Base-by-base conservation (phyloP, 2,797 vertebrate species). In the Lateolabrax maculatus region DNA sequence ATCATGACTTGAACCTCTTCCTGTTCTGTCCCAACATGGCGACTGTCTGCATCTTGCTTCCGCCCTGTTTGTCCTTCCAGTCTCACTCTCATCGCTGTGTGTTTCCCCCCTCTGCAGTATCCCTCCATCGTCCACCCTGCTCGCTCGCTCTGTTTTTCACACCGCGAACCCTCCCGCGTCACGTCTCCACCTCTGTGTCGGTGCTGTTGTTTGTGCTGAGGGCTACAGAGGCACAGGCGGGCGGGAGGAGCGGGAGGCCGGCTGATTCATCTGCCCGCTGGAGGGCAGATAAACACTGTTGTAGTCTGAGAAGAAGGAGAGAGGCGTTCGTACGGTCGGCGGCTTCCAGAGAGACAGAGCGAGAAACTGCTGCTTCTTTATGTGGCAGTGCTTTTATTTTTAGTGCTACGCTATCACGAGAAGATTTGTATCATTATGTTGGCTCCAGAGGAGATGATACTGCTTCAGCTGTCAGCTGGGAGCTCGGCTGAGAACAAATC, bases 121-220 rank as follows among this genome's bases (percentile, higher is more conserved):
- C 72, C 1, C 12, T 79, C 62, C 62, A 27, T 75, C 58, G 37
- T 77, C 67, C 74, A 73, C 77, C 56, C 31, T 43, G 49, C 53
- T 29, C 41, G 23, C 12, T 18, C 65, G 3, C 5, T 70, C 39
- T 48, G 56, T 72, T 75, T 76, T 57, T 58, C 36, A 37, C 65
- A 66, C 31, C 65, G 23, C 23, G 0, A 49, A 43, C 51, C 34
- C 80, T 53, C 68, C 56, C 0, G 21, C 53, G 66, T 80, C 76
- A 52, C 46, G 11, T 79, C 75, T 79, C 48, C 82, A 81, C 64
- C 73, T 80, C 79, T 5, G 48, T 21, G 56, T 79, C 65, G 0
- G 60, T 12, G 70, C 58, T 71, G 63, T 25, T 87, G 85, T 90
- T 89, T 86, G 84, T 62, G 84, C 85, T 83, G 65, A 81, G 58